A percentile compares a stretch with the other conserved stretches of the same genome.
These are phyloP conservation scores for Ctenosaura bakeri DNA, from an alignment of 2,797 vertebrate genomes.

Conservation along the genomic window DNA sequence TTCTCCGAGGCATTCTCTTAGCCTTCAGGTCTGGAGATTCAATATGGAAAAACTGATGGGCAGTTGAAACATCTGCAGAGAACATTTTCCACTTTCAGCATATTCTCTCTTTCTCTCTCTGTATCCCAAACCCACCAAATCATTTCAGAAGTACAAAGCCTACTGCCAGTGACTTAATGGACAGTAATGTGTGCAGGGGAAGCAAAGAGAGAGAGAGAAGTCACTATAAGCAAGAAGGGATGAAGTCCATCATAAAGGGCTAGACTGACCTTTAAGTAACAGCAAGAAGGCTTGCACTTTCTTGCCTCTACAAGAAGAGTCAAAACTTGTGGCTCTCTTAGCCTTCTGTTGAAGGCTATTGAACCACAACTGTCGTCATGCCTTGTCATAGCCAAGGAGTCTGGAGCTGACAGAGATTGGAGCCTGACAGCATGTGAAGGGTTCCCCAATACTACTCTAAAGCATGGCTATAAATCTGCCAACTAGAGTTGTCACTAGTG, in stretches of 20 bases:
- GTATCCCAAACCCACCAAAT: fast-evolving
- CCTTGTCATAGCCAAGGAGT: background rate
- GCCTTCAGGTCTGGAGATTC: background rate
- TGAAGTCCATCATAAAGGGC: background rate
- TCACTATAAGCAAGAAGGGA: background rate
- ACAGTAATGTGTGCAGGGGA: background rate
- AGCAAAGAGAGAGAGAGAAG: background rate
- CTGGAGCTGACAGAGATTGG: background rate
- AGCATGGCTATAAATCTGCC: background rate
- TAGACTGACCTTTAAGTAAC: background rate
- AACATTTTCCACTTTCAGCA: conserved; percentile 60
- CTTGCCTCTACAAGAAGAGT: background rate
- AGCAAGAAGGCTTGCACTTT: no score
- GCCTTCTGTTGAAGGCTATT: background rate
- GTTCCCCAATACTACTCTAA: background rate
- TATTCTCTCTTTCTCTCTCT: background rate
- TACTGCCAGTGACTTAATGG: background rate
- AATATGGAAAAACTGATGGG: conserved; percentile 67
- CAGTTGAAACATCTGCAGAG: conserved; percentile 45
- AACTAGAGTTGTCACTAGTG: no score
- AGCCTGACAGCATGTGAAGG: background rate
- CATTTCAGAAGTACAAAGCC: background rate
- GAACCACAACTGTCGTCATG: no score
- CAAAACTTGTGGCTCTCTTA: background rate
- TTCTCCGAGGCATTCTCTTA: background rate